Conservation (phyloP, 2,888 invertebrate species). For the Serripes groenlandicus region DNA sequence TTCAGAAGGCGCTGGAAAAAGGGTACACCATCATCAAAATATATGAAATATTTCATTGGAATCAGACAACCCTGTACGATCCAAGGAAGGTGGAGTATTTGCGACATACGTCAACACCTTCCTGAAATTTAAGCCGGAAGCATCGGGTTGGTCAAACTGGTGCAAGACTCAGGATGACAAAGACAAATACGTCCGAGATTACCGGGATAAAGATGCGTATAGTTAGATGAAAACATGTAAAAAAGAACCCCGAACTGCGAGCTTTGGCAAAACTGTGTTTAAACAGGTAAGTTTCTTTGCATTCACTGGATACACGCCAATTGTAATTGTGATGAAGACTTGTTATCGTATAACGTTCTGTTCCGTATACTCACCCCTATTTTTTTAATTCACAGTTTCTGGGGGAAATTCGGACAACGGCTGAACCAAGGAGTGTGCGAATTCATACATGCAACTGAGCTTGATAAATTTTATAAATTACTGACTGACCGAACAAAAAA, state of each 20-base stretch:
- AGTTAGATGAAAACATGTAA: too few relatives aligned
- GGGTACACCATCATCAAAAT: slow-evolving; percentile 82
- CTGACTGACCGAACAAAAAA: slow-evolving; percentile 27
- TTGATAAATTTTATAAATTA: slow-evolving; percentile 17
- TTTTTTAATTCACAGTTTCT: slow-evolving; percentile 29
- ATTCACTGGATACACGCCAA: not conserved
- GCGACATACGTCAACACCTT: slow-evolving; percentile 75
- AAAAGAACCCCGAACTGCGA: slow-evolving; percentile 53
- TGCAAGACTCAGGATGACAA: too few relatives aligned
- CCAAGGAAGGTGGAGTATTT: slow-evolving; percentile 72
- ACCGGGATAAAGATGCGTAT: too few relatives aligned
- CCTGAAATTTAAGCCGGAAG: slow-evolving; percentile 64
- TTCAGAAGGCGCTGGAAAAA: slow-evolving; percentile 77
- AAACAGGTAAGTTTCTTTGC: slow-evolving; percentile 27
- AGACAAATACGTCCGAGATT: too few relatives aligned
- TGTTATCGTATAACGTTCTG: too few relatives aligned
- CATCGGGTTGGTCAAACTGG: too few relatives aligned
- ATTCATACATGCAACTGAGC: slow-evolving; percentile 9
- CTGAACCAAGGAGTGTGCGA: slow-evolving; percentile 6
- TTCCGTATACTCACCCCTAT: not conserved
- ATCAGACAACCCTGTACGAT: slow-evolving; percentile 53
- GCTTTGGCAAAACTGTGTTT: slow-evolving; percentile 54
- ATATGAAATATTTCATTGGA: slow-evolving; percentile 78
- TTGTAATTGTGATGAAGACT: too few relatives aligned
- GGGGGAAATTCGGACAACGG: slow-evolving; percentile 66